These are phyloP conservation scores for Rhopalosiphum padi DNA, from an alignment of 1,140 invertebrate species.

Conservation along the genomic window DNA sequence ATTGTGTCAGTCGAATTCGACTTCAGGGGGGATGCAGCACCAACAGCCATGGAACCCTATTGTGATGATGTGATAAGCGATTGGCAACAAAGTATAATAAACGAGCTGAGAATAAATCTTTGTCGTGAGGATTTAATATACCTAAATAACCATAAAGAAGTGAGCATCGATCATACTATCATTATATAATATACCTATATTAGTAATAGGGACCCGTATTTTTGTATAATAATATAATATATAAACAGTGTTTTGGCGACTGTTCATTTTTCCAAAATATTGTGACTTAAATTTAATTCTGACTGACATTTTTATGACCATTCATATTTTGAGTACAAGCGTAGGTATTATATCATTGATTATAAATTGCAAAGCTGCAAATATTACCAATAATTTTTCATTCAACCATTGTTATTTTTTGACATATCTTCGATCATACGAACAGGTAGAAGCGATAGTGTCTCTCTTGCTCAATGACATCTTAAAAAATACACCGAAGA, in stretches of 20 bases:
- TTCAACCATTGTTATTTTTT: neutral
- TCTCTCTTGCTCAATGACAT: neutral
- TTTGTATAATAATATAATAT: too few species aligned
- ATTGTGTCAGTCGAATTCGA: neutral
- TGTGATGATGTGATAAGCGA: neutral
- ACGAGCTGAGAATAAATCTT: neutral
- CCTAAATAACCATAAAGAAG: neutral
- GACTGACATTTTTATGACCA: neutral
- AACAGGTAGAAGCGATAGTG: neutral
- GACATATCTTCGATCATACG: neutral
- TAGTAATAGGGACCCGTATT: too few species aligned
- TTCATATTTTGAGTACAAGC: neutral
- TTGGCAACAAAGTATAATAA: neutral
- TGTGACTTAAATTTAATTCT: too few species aligned
- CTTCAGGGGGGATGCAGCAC: neutral
- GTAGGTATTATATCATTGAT: neutral
- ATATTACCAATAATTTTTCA: neutral
- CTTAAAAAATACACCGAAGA: neutral
- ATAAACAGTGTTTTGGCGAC: too few species aligned
- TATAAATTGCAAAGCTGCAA: neutral
- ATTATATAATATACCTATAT: neutral
- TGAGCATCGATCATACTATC: neutral
- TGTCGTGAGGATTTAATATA: neutral
- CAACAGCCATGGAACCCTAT: neutral
- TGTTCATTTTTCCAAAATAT: too few species aligned